A percentile compares a stretch with the other conserved stretches of the same genome.
phyloP scores from a whole-genome alignment of 2,113 vertebrate species.

The Camelus dromedarius region DNA sequence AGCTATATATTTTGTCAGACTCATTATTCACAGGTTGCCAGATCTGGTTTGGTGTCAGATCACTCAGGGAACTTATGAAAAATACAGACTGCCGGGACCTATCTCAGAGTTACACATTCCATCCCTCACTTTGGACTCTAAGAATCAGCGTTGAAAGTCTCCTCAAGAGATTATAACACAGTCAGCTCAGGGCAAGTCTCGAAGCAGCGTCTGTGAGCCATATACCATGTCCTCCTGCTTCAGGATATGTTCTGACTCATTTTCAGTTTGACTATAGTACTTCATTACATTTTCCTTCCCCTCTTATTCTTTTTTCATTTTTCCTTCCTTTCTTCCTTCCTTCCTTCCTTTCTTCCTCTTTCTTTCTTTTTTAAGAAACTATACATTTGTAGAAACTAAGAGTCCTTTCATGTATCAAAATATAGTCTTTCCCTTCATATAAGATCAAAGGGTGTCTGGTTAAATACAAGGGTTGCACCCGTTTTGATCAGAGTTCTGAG shows the following conservation, averaged over 20 bases:
- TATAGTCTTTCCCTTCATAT: neutral
- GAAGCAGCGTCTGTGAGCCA: neutral
- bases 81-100: neutral
- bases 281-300: neutral
- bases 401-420: neutral
- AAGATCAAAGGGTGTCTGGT: neutral
- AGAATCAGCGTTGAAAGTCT: neutral
- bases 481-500: neutral
- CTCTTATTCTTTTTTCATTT: neutral
- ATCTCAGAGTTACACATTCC: neutral
- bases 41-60: neutral
- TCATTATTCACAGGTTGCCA: neutral
- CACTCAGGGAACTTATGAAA: neutral
- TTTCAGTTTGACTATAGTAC: neutral
- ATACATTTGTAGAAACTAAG: neutral
- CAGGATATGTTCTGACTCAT: neutral
- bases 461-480: neutral
- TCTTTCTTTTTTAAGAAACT: neutral
- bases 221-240: too few species aligned
- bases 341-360: neutral
- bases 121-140: neutral
- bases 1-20: neutral
- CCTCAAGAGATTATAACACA: neutral
- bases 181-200: too few species aligned
- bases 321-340: neutral